A percentile compares a stretch with the other conserved stretches of the same genome.
Evolutionary conservation across 2,113 vertebrate species (phyloP).

Genomic region (Actenoides lindsayi): DNA sequence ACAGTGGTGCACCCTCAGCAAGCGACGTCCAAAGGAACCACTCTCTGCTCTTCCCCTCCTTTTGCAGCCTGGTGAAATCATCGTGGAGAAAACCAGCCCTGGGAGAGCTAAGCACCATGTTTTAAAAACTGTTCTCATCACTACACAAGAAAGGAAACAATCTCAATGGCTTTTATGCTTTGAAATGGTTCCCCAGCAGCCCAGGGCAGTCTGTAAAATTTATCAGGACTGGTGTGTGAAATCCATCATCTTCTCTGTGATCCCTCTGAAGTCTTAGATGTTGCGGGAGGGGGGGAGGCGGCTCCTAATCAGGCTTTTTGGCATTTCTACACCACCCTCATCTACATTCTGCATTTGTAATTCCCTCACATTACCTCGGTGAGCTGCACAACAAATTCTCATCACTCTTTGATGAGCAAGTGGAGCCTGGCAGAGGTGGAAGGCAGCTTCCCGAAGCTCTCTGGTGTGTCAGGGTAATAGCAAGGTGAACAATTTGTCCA

Average conservation of each 20-base stretch:
- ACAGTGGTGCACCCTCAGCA: background rate
- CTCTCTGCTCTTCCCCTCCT: background rate
- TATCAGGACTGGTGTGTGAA: slow-evolving; percentile 17
- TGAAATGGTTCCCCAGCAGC: slow-evolving; percentile 20
- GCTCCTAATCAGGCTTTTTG: background rate
- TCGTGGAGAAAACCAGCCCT: background rate
- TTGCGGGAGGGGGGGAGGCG: background rate
- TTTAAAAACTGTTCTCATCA: background rate
- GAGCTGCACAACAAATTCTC: background rate
- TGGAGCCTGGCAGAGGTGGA: background rate
- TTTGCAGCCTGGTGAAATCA: background rate
- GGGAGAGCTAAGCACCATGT: background rate
- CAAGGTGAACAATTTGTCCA: background rate
- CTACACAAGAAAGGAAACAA: slow-evolving; percentile 2
- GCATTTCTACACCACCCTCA: background rate
- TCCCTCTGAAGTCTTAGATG: background rate
- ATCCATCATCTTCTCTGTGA: background rate
- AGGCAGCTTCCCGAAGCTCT: background rate
- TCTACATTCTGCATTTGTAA: background rate
- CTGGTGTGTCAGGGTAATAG: rapidly evolving
- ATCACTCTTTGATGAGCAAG: background rate
- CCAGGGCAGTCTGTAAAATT: slow-evolving; percentile 16
- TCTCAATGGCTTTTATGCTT: background rate
- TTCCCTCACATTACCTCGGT: background rate
- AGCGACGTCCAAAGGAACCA: background rate